Base-by-base conservation (phyloP, 2,113 vertebrate genomes). In the Pungitius pungitius region DNA sequence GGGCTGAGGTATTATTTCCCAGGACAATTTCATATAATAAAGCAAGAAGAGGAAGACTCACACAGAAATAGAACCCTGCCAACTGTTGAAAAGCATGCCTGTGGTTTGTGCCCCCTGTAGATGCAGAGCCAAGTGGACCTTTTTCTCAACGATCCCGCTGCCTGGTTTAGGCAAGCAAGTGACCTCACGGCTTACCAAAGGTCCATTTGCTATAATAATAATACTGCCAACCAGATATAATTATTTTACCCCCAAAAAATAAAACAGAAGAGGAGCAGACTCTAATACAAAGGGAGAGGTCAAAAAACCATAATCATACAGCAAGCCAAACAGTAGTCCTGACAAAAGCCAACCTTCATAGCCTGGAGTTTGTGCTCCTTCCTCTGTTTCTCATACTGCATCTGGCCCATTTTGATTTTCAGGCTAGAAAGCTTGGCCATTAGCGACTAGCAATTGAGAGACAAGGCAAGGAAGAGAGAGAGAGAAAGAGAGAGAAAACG, bases 401-500 rank as follows among this genome's bases (percentile, higher is more conserved):
- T 95, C 95, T 99, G 97, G 93, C 96, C 95, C 95, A 97, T 95
- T 94, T 96, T 98, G 95, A 99, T 97, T 98, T 98, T 99, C 96
- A 97, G 95, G 93, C 97, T 99, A 96, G 97, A 98, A 92, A 98
- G 95, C 93, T 98, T 99, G 91, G 98, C 97, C 97, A 98, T 99
- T 95, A 99, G 90, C 80, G 94, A 96, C 98, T 99, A 94, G 93
- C 85, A 90, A 94, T 78, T 93, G 88, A 91, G 85, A 84, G 74
- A 81, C 61, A 78, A 90, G 77, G 71, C 88, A 77, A 78, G 69
- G 74, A 87, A 91, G 33, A 35, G 33, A 35, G 33, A 35, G 6
- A 49, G 58, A n/a, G n/a, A n/a, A n/a, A n/a, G n/a, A n/a, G n/a
- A 81, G 85, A 87, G 81, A 88, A 57, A 81, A 82, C 85, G 83